Evolutionary conservation across 2,113 vertebrate species (phyloP).

Genomic region (Bettongia penicillata): DNA sequence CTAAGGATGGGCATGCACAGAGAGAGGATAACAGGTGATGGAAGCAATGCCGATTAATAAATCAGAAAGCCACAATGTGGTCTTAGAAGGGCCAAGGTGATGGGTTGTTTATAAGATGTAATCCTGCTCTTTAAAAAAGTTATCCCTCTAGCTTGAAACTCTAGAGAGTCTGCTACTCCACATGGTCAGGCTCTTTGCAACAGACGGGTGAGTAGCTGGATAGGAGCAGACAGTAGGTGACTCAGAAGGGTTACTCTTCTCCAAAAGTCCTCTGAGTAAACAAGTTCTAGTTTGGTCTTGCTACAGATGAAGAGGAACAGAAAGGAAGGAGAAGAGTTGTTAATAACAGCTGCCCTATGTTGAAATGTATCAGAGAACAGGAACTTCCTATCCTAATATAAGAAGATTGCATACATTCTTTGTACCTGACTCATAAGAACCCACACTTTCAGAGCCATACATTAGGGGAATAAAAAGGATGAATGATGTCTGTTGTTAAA

Average conservation of each 20-base stretch:
- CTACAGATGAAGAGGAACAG: slow-evolving; percentile 8
- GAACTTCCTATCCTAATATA: neutral
- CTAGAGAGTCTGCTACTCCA: slow-evolving; percentile 42
- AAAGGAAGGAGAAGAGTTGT: neutral
- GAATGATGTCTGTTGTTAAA: slow-evolving; percentile 33
- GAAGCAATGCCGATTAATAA: slow-evolving; percentile 19
- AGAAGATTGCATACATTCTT: neutral
- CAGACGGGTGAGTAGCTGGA: neutral
- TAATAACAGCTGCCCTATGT: neutral
- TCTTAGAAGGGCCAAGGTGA: slow-evolving; percentile 12
- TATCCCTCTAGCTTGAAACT: slow-evolving; percentile 4
- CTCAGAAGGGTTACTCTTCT: slow-evolving; percentile 37
- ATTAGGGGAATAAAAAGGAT: slow-evolving; percentile 12
- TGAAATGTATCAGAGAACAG: neutral
- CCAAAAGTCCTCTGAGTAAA: slow-evolving; percentile 36
- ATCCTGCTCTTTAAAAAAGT: slow-evolving; percentile 15
- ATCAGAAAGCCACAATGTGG: slow-evolving; percentile 22
- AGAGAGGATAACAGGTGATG: slow-evolving; percentile 14
- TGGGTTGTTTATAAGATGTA: slow-evolving; percentile 23
- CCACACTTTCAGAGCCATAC: slow-evolving; percentile 26
- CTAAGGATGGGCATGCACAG: slow-evolving; percentile 21
- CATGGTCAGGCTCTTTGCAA: slow-evolving; percentile 29
- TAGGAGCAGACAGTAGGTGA: slow-evolving; percentile 16
- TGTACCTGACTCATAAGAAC: neutral
- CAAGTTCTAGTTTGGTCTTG: slow-evolving; percentile 49